These are phyloP conservation scores for Araneus ventricosus DNA, from an alignment of 1,140 invertebrate species.

Conservation along the genomic window DNA sequence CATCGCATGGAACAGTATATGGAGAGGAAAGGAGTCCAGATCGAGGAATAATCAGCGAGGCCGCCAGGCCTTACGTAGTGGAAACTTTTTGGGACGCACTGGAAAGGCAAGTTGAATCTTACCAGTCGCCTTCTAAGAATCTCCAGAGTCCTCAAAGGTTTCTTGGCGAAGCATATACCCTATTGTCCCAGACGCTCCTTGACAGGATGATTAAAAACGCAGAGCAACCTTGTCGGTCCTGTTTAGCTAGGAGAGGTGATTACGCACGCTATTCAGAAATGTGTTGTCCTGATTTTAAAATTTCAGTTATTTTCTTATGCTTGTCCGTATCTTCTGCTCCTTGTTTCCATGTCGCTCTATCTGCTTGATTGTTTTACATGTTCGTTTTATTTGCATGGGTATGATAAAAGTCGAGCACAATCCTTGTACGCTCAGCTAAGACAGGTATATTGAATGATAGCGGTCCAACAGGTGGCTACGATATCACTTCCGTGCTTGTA, in stretches of 20 bases:
- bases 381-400: neutral
- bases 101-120: neutral
- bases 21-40: neutral
- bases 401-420: neutral
- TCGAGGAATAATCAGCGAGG: neutral
- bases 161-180: neutral
- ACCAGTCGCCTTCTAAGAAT: neutral
- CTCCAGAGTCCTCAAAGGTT: neutral
- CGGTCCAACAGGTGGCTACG: neutral
- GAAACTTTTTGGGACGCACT: neutral
- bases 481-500: neutral
- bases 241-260: neutral
- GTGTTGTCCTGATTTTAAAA: too few relatives aligned
- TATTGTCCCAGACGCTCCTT: neutral
- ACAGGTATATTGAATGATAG: neutral
- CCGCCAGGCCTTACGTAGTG: slow-evolving; percentile 9
- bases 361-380: neutral
- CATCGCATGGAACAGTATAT: neutral
- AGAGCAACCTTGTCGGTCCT: neutral
- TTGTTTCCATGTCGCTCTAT: neutral
- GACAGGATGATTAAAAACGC: neutral
- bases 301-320: too few relatives aligned
- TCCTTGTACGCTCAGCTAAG: neutral
- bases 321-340: neutral
- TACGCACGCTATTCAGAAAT: neutral